Evolutionary conservation across 2,113 vertebrate species (phyloP), one percentile per base, ranked within the genome.

Genomic region (Garra rufa): DNA sequence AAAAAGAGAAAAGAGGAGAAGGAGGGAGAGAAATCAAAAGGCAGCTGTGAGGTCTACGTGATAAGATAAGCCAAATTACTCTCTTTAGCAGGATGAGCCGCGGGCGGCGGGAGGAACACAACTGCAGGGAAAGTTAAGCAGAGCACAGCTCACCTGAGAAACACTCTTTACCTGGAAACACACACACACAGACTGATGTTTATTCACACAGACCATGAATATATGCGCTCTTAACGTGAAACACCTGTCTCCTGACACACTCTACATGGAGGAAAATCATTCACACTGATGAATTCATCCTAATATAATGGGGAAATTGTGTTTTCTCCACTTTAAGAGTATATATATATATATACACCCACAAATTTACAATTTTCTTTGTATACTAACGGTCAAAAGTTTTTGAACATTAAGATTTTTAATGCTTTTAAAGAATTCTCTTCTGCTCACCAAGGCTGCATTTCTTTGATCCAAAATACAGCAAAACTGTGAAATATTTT

Each of bases 61-160:
- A 94, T 94, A 94, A 95, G 91, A 94, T 93, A 94, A 95, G 89
- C 85, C 93, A 95, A 96, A 96, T 94, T 90, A 91, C 92, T 94
- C 88, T 92, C 91, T 95, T 94, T 93, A 95, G 94, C 95, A 91
- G 91, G 87, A 93, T 92, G 24, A 11, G 92, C 93, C 91, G 86
- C 79, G 93, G 95, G 92, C 71, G 92, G 92, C 70, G 83, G 55
- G 48, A 70, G 85, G 88, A 93, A 93, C 63, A 69, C 79, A 92
- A 79, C 67, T 73, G 55, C 65, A 65, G 63, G 76, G 28, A 63
- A 80, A 75, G 71, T 55, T 76, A 73, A 78, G 70, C 55, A 83
- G 84, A 57, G 73, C 70, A 81, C 83, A 87, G 28, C 61, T 83
- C 87, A 88, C 87, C 87, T 88, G 85, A 84, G 74, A 81, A 84